Evolutionary conservation across 2,888 invertebrate genomes (phyloP).

Genomic region (Steromphala cineraria): DNA sequence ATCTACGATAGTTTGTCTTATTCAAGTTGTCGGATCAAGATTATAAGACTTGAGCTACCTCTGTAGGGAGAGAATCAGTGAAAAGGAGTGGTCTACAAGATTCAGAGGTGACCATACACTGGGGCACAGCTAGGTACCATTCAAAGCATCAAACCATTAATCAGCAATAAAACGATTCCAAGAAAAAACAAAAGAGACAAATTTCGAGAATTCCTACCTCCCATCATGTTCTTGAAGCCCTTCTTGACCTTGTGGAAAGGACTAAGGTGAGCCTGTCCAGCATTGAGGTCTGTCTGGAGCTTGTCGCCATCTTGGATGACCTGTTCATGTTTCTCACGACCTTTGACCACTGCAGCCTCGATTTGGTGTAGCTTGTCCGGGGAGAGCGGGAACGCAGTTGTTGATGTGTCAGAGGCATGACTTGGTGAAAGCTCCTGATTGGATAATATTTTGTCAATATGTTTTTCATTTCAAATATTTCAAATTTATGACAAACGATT

Average conservation of each 20-base stretch:
- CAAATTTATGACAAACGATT: too few relatives aligned
- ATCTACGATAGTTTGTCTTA: too few relatives aligned
- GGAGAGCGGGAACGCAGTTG: slow-evolving; percentile 26
- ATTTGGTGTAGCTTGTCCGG: slow-evolving; percentile 38
- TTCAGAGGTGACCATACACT: neutral
- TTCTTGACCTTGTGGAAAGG: slow-evolving; percentile 44
- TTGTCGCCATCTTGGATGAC: slow-evolving; percentile 3
- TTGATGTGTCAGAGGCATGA: neutral
- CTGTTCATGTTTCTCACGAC: slow-evolving; percentile 22
- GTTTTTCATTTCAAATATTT: too few relatives aligned
- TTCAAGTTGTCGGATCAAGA: too few relatives aligned
- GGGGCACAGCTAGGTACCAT: too few relatives aligned
- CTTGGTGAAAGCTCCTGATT: neutral
- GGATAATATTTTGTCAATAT: too few relatives aligned
- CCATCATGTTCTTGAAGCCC: slow-evolving; percentile 56
- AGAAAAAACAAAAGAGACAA: neutral
- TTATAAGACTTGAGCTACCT: too few relatives aligned
- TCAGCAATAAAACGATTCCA: too few relatives aligned
- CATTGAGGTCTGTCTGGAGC: neutral
- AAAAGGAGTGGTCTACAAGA: neutral
- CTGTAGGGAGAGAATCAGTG: neutral
- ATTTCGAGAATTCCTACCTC: slow-evolving; percentile 41
- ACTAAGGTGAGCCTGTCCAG: slow-evolving; percentile 34
- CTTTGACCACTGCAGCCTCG: slow-evolving; percentile 32
- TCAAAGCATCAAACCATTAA: too few relatives aligned